These are phyloP conservation scores for Drosophila azteca DNA, from an alignment of 1,140 invertebrate genomes.

Conservation along the genomic window DNA sequence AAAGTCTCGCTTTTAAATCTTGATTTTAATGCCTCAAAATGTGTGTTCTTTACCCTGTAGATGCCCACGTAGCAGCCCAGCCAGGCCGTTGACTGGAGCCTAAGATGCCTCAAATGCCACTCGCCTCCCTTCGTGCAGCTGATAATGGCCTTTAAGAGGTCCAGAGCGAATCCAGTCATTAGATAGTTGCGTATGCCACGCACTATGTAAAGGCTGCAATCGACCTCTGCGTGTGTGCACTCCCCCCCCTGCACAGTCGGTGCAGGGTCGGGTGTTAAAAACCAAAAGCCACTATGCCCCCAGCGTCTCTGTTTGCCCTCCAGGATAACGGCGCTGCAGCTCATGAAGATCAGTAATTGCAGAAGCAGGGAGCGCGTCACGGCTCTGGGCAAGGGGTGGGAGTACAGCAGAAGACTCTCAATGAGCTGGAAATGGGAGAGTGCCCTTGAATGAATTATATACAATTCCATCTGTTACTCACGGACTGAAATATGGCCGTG, in stretches of 20 bases:
- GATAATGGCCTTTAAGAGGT: constrained; percentile 47
- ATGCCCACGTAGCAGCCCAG: constrained; percentile 57
- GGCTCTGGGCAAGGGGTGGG: constrained; percentile 24
- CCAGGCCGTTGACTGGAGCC: constrained; percentile 43
- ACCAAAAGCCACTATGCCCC: constrained; percentile 57
- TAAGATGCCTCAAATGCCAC: constrained; percentile 30
- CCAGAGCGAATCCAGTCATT: constrained; percentile 49
- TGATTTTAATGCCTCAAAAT: background rate
- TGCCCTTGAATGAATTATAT: background rate
- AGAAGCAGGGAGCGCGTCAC: constrained; percentile 26
- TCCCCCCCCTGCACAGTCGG: background rate
- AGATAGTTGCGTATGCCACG: constrained; percentile 57
- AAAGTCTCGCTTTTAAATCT: background rate
- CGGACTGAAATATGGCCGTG: constrained; percentile 55
- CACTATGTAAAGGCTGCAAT: constrained; percentile 18
- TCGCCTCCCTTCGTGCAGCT: constrained; percentile 19
- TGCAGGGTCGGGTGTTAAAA: constrained; percentile 39
- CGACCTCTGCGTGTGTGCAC: background rate
- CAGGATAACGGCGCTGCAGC: constrained; percentile 50
- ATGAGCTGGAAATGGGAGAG: constrained; percentile 31
- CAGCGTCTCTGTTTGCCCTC: constrained; percentile 40
- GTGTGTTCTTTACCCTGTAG: constrained; percentile 44
- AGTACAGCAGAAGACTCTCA: constrained; percentile 48
- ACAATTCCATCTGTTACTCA: constrained; percentile 22
- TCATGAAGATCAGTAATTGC: constrained; percentile 58